These are phyloP conservation scores for Actenoides lindsayi DNA, from an alignment of 2,113 vertebrate genomes.

Conservation along the genomic window DNA sequence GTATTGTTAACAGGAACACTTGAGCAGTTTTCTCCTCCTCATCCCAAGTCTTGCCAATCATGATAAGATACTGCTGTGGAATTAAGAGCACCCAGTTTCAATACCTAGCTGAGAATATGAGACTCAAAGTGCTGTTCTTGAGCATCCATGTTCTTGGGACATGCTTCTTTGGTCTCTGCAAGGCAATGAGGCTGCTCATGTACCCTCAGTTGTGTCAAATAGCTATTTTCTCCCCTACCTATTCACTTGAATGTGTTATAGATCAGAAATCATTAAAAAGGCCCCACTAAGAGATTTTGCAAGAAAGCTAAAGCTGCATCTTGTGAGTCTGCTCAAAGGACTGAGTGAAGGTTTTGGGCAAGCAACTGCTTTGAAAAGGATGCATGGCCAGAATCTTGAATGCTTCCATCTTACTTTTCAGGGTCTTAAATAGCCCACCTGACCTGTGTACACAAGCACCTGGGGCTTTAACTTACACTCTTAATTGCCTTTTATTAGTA, in stretches of 20 bases:
- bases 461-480: background rate
- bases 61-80: background rate
- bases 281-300: background rate
- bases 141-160: fast-evolving
- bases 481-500: background rate
- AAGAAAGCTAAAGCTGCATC: background rate
- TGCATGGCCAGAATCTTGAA: background rate
- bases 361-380: background rate
- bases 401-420: background rate
- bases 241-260: background rate
- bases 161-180: background rate
- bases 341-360: background rate
- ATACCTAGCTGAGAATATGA: background rate
- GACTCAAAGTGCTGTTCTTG: background rate
- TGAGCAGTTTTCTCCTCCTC: background rate
- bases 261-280: background rate
- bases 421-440: background rate
- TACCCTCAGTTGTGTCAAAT: background rate
- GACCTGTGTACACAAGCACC: background rate
- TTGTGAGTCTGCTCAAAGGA: background rate
- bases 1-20: background rate
- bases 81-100: background rate
- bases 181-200: background rate
- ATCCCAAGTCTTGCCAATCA: background rate
- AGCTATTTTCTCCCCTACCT: background rate